These are phyloP conservation scores for Petrosia ficiformis DNA, from an alignment of 37 sponge, comb jelly and placozoan species.

Conservation along the genomic window DNA sequence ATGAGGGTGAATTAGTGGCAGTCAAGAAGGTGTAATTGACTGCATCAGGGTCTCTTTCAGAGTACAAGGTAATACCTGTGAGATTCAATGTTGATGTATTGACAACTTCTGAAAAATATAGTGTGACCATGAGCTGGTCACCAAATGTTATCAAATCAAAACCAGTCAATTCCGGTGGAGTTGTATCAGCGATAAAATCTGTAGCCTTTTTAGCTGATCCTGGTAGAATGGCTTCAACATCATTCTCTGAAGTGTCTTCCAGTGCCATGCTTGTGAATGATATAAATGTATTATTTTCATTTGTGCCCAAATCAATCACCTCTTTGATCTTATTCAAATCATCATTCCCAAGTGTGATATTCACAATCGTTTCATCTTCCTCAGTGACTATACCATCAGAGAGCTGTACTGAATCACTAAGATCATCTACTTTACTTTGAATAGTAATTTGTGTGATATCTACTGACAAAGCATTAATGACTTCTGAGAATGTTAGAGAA, in stretches of 20 bases:
- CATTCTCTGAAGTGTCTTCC: slow-evolving; percentile 41
- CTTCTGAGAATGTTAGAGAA: slow-evolving; percentile 72
- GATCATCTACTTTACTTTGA: slow-evolving; percentile 10
- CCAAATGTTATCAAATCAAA: slow-evolving; percentile 71
- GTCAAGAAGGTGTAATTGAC: slow-evolving; percentile 42
- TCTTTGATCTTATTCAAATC: slow-evolving; percentile 67
- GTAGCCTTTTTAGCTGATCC: slow-evolving; percentile 32
- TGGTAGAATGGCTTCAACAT: slow-evolving; percentile 16
- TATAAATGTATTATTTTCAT: slow-evolving; percentile 51
- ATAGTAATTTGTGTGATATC: slow-evolving; percentile 43
- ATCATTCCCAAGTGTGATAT: slow-evolving; percentile 35
- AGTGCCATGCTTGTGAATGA: slow-evolving; percentile 43
- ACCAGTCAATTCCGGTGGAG: slow-evolving; percentile 55
- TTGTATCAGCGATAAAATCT: slow-evolving; percentile 33
- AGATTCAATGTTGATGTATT: slow-evolving; percentile 54
- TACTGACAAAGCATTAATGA: slow-evolving; percentile 31
- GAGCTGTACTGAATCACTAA: slow-evolving; percentile 4
- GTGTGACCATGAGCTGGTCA: slow-evolving; percentile 29
- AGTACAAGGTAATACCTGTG: slow-evolving; percentile 53
- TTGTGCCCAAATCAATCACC: slow-evolving; percentile 36
- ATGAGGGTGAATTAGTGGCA: slow-evolving; percentile 23
- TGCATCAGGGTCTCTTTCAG: slow-evolving; percentile 12
- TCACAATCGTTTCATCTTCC: slow-evolving; percentile 44
- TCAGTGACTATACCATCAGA: slow-evolving; percentile 42
- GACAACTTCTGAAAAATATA: slow-evolving; percentile 84